A percentile compares a stretch with the other conserved stretches of the same genome.
Conservation (phyloP, 2,888 invertebrate genomes). For the Meteorus colon region DNA sequence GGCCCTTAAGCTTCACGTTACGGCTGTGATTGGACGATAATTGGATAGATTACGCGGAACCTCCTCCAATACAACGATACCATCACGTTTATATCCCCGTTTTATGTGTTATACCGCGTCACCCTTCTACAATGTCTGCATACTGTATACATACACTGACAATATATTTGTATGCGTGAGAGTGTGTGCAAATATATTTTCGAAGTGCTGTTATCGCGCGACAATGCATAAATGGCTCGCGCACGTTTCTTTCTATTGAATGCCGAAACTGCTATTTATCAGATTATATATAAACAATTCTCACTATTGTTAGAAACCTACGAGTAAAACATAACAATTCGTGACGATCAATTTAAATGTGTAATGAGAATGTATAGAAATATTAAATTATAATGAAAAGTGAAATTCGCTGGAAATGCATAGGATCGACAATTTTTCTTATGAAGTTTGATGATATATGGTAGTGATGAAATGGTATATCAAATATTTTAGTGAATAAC, state of each 20-base stretch:
- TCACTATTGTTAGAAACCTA: too few species aligned
- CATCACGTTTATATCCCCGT: slow-evolving; percentile 67
- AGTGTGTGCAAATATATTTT: not conserved
- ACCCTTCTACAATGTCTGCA: slow-evolving; percentile 43
- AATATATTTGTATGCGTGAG: not conserved
- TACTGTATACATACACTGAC: not conserved
- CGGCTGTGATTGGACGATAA: slow-evolving; percentile 69
- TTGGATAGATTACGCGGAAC: slow-evolving; percentile 72
- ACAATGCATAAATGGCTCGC: not conserved
- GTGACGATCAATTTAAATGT: too few species aligned
- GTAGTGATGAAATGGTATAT: too few species aligned
- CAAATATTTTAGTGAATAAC: too few species aligned
- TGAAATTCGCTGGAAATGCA: too few species aligned
- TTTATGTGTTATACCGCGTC: slow-evolving; percentile 61
- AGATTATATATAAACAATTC: too few species aligned
- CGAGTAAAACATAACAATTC: too few species aligned
- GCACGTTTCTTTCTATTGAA: not conserved
- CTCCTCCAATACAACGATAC: slow-evolving; percentile 66
- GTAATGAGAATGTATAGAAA: too few species aligned
- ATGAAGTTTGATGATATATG: too few species aligned
- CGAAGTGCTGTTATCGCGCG: not conserved
- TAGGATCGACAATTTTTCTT: too few species aligned
- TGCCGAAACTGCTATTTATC: not conserved
- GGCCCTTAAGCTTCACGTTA: slow-evolving; percentile 44
- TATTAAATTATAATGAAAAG: too few species aligned